Evolutionary conservation across 2,888 invertebrate genomes (phyloP), one percentile per base, ranked within the genome.

Genomic region (Trisateles emortualis): DNA sequence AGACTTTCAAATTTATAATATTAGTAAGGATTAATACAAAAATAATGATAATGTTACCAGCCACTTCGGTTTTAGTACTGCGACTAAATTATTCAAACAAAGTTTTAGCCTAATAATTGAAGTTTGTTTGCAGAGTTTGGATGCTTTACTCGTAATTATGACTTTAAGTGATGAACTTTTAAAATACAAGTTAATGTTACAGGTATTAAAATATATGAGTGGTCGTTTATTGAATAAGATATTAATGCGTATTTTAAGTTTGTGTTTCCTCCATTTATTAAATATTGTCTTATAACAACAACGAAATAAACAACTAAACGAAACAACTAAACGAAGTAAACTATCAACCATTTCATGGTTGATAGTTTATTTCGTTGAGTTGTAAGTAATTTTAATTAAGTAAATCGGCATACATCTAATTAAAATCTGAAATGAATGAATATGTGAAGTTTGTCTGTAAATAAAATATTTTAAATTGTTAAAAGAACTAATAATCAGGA

Each of bases 101-200:
- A 52, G 42, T 55, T 61, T 8, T 19, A 32, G 32, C 30, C 44
- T 52, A 52, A 59, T 60, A 50, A 61, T 48, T 49, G 22, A 64
- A 64, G 61, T 58, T 67, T 60, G 48, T 58, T 61, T 49, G 35
- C 40, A 2, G 46, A 51, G 43, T 65, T 55, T 11, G 24, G 60
- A 52, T 68, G 68, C 33, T 59, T 59, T 55, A 55, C 36, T 63
- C 46, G 47, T 62, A 50, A 64, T 66, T 64, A 65, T 29, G 48
- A 56, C 13, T 51, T 39, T 46, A 43, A 32, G 39, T 30, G 44
- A 45, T 43, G 8, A 64, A 56, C 51, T 59, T 56, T 52, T 16
- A 47, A 44, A 55, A 48, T 22, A 53, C 59, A 63, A 52, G 16
- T 46, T 67, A 49, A 54, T 58, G 49, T 16, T 67, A 29, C 48